A percentile compares a stretch with the other conserved stretches of the same genome.
These are phyloP conservation scores for Simalia tracyae DNA, from an alignment of 2,797 vertebrate species.

Conservation along the genomic window DNA sequence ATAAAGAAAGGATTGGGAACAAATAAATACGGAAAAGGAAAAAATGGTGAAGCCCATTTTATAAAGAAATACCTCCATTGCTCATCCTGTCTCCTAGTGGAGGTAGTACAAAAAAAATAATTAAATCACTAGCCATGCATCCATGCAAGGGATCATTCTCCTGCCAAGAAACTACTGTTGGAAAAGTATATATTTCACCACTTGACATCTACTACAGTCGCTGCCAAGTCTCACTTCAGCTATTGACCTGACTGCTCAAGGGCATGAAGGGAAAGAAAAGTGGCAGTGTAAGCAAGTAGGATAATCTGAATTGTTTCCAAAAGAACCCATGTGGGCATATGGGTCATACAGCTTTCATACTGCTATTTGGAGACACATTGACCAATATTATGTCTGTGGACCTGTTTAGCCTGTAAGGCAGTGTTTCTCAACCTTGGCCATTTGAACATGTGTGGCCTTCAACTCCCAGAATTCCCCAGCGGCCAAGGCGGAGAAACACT, in stretches of 20 bases:
- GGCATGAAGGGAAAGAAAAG: slow-evolving; percentile 52
- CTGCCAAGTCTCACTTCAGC: slow-evolving; percentile 64
- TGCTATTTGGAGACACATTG: neutral
- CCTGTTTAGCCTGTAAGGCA: neutral
- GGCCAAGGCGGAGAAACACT: no score
- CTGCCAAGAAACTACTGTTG: slow-evolving; percentile 54
- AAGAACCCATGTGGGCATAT: neutral
- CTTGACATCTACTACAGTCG: slow-evolving; percentile 62
- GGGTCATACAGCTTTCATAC: neutral
- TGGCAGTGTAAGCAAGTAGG: neutral
- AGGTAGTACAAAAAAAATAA: slow-evolving; percentile 25
- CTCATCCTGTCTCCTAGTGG: neutral
- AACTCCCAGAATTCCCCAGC: neutral
- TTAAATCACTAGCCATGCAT: slow-evolving; percentile 44
- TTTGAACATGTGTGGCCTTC: no score
- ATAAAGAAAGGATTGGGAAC: neutral
- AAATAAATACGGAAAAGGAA: neutral
- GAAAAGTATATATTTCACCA: slow-evolving; percentile 66
- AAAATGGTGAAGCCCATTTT: neutral
- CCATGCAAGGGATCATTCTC: slow-evolving; percentile 54
- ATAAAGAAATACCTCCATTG: neutral
- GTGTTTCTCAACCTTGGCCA: no score
- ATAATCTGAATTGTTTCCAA: neutral
- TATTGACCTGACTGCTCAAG: slow-evolving; percentile 64
- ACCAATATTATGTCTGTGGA: neutral